Evolutionary conservation across 37 sponge, comb jelly and placozoan genomes (phyloP), one percentile per base, ranked within the genome.

Genomic region (Cliona cf. orientalis): DNA sequence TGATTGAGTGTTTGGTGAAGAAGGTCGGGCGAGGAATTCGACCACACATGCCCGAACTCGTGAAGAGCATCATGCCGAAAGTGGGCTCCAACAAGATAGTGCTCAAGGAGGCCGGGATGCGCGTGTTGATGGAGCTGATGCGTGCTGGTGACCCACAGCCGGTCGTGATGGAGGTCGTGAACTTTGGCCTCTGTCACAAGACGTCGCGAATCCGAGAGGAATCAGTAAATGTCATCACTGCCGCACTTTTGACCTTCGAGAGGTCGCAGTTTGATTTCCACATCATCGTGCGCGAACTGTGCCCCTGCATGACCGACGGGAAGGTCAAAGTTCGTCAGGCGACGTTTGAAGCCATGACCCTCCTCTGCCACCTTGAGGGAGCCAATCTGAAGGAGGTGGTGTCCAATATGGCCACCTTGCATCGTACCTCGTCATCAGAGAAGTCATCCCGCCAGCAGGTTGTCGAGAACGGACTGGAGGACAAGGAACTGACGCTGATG

Each of bases 321-420:
- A 90, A 81, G 59, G 80, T 76, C 61, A 67, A 77, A 19, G 94
- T 96, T 11, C 77, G 97, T 11, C 94, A 91, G 59, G 94, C 92
- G n/a, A 46, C 79, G 41, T 59, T 96, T 60, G 97, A 96, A 53
- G 66, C 73, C 32, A 22, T 86, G 3, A 89, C 89, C 21, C 76
- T 93, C 4, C 72, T 96, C 21, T 84, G 86, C 29, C 35, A 73
- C 60, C 28, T 35, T 22, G 95, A 84, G 42, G 33, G 38, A 36
- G 83, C 74, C 23, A 36, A 80, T 39, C 43, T 84, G 42, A 66
- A 65, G 69, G 42, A 70, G 0, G 57, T 89, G 11, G 59, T 85
- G 23, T 42, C 89, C 41, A 35, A 29, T 22, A 77, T 89, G 21
- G 71, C 80, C n/a, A 62, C 46, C 2, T n/a, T n/a, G n/a, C 26